Percentiles rank a stretch among this genome's conserved stretches.
These are phyloP conservation scores for Syngnathus acus DNA, from an alignment of 2,797 vertebrate species.

Conservation along the genomic window DNA sequence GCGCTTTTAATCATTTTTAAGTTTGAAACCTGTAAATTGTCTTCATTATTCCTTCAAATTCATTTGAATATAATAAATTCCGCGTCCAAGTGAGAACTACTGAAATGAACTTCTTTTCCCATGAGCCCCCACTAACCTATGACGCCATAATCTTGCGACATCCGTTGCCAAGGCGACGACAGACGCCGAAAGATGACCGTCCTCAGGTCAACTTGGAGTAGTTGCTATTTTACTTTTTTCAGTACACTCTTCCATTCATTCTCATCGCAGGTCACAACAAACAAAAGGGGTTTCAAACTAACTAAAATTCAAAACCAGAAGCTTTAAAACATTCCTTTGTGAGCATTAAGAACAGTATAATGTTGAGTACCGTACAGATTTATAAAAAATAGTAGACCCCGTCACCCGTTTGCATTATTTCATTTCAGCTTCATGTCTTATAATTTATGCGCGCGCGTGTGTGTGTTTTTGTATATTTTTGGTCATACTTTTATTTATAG, in stretches of 20 bases:
- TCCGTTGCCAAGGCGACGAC: slow-evolving; percentile 54
- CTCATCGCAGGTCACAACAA: background rate
- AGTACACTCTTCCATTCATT: background rate
- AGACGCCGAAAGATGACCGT: slow-evolving; percentile 20
- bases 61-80: background rate
- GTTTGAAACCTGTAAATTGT: background rate
- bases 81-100: background rate
- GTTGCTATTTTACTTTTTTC: background rate
- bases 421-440: background rate
- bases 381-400: background rate
- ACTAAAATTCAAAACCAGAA: background rate
- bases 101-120: slow-evolving; percentile 46
- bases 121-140: background rate
- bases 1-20: background rate
- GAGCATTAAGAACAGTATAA: background rate
- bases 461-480: background rate
- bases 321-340: background rate
- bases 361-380: background rate
- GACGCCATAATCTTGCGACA: slow-evolving; percentile 47
- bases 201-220: background rate
- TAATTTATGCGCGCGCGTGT: background rate
- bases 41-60: background rate
- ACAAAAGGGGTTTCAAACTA: background rate
- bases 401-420: background rate
- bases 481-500: background rate